phyloP scores from a whole-genome alignment of 35 echinoderm and acorn worm genomes.

The Chiridota heheva region DNA sequence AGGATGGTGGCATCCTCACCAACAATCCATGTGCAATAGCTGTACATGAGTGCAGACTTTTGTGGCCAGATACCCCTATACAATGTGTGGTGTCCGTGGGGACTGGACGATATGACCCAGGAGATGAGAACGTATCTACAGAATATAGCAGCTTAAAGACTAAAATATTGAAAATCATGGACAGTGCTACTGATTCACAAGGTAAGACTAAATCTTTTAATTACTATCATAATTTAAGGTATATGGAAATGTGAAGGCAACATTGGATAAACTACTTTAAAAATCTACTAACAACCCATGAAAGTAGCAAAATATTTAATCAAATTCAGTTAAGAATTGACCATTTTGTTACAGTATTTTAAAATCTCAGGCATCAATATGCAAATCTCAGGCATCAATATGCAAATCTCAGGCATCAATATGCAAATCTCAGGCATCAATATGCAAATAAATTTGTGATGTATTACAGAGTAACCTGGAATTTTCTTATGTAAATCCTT shows the following conservation, averaged over 20 bases:
- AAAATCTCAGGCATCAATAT: no score
- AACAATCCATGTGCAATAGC: conserved; percentile 92
- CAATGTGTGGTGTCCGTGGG: conserved; percentile 94
- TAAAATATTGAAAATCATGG: conserved; percentile 83
- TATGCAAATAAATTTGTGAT: no score
- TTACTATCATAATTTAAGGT: background rate
- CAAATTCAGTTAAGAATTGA: no score
- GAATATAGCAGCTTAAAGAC: conserved; percentile 86
- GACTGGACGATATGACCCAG: conserved; percentile 80
- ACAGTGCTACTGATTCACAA: conserved; percentile 97
- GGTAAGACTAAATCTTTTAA: conserved; percentile 36
- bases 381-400: no score
- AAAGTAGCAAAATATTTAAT: background rate
- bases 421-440: no score
- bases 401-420: no score
- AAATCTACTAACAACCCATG: no score
- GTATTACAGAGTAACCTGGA: no score
- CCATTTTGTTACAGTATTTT: background rate
- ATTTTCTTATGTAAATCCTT: no score
- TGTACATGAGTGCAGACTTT: conserved; percentile 84
- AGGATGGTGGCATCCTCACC: conserved; percentile 97
- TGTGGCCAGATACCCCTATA: conserved; percentile 90
- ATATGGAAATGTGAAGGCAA: background rate
- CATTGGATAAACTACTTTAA: background rate
- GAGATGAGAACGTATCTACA: conserved; percentile 50